phyloP scores from a whole-genome alignment of 2,113 vertebrate genomes.

The Burhinus bistriatus region DNA sequence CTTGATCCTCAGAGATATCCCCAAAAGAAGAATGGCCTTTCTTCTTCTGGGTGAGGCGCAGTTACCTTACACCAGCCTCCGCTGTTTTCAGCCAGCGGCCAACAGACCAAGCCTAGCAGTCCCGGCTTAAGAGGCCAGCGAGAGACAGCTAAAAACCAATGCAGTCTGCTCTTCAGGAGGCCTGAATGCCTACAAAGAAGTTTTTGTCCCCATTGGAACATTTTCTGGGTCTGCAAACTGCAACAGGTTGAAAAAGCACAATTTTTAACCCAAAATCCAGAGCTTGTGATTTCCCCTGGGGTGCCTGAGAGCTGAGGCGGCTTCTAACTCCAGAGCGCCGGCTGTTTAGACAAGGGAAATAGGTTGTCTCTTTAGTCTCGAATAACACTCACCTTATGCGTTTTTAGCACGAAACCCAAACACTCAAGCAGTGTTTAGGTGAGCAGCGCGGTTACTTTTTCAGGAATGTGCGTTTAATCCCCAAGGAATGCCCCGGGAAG shows the following conservation, averaged over 20 bases:
- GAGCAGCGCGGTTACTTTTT: not conserved
- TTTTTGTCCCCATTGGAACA: not conserved
- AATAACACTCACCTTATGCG: not conserved
- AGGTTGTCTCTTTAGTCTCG: not conserved
- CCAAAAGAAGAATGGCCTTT: conserved; percentile 3
- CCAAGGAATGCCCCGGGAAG: not conserved
- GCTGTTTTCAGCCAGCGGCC: not conserved
- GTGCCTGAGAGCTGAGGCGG: not conserved
- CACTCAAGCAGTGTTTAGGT: conserved; percentile 42
- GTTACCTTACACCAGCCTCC: not conserved
- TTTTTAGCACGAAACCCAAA: not conserved
- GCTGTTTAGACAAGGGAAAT: not conserved
- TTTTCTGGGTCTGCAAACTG: not conserved
- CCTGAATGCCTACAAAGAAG: not conserved
- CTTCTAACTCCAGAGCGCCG: not conserved
- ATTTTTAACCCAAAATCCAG: not conserved
- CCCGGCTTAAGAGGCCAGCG: not conserved
- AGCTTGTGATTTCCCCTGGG: not conserved
- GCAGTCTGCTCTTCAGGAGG: not conserved
- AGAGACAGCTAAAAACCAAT: not conserved
- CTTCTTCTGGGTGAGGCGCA: not conserved
- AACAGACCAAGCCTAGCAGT: not conserved
- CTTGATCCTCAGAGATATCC: not conserved
- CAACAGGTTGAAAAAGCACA: not conserved
- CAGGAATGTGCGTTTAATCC: conserved; percentile 55